Conservation (phyloP, 2,888 invertebrate species). For the Chloroclysta siterata region DNA sequence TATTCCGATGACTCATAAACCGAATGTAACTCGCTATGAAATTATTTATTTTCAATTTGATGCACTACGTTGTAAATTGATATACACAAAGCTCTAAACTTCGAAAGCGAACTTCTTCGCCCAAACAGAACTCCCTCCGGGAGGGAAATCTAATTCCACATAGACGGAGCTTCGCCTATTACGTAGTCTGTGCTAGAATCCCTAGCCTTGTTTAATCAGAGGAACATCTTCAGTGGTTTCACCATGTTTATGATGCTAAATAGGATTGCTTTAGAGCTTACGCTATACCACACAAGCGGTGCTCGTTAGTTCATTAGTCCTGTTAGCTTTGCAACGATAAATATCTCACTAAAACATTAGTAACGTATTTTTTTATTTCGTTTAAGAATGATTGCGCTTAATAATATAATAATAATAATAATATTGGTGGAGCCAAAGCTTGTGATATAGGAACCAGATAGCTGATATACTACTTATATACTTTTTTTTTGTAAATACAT, state of each 20-base stretch:
- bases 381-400: too few relatives aligned
- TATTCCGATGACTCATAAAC: too few relatives aligned
- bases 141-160: slow-evolving; percentile 25
- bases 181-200: slow-evolving; percentile 15
- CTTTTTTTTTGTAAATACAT: too few relatives aligned
- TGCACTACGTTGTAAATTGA: not conserved
- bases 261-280: slow-evolving; percentile 4
- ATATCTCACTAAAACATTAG: not conserved
- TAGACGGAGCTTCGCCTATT: slow-evolving; percentile 18
- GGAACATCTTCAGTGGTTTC: slow-evolving; percentile 27
- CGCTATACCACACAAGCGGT: not conserved
- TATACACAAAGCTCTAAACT: slow-evolving; percentile 6
- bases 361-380: not conserved
- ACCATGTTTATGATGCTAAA: slow-evolving; percentile 28
- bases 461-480: too few relatives aligned
- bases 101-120: slow-evolving; percentile 8
- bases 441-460: too few relatives aligned
- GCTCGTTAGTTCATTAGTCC: not conserved
- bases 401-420: too few relatives aligned
- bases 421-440: too few relatives aligned
- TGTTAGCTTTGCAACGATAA: not conserved
- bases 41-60: not conserved
- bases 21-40: not conserved
- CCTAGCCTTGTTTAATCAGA: slow-evolving; percentile 27
- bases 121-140: slow-evolving; percentile 16